A percentile compares a stretch with the other conserved stretches of the same genome.
Conservation (phyloP, 1,140 invertebrate species). For the Rhopalosiphum maidis region DNA sequence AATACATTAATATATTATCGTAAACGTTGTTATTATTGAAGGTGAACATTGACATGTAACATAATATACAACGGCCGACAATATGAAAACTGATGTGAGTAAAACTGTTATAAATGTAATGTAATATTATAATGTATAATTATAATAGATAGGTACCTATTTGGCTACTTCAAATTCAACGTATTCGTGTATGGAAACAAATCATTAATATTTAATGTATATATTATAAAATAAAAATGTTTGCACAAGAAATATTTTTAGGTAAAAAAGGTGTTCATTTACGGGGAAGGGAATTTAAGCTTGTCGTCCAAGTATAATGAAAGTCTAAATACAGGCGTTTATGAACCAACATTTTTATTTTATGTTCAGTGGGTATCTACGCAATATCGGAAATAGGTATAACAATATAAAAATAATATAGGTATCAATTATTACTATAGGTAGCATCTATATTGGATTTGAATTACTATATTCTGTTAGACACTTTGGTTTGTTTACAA, state of each 20-base stretch:
- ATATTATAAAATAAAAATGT: not conserved
- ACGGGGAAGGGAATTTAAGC: not conserved
- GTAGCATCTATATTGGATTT: not conserved
- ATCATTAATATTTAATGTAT: not conserved
- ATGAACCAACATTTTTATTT: not conserved
- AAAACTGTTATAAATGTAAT: not conserved
- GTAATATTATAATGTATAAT: not conserved
- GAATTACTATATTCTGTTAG: not conserved
- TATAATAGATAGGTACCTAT: not conserved
- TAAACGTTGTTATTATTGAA: not conserved
- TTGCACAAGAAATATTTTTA: not conserved
- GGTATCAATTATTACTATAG: not conserved
- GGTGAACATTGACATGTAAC: not conserved
- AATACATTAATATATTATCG: conserved; percentile 6
- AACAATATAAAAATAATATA: not conserved
- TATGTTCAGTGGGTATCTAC: not conserved
- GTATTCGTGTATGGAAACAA: not conserved
- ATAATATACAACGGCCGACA: not conserved
- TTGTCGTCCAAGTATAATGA: not conserved
- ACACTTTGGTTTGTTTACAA: not conserved
- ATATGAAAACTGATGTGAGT: conserved; percentile 25
- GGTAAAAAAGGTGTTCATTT: not conserved
- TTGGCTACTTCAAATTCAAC: not conserved
- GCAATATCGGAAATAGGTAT: not conserved
- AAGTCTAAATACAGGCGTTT: too few species aligned